These are phyloP conservation scores for Tenthredo mesomela DNA, from an alignment of 2,888 invertebrate species.

Conservation along the genomic window DNA sequence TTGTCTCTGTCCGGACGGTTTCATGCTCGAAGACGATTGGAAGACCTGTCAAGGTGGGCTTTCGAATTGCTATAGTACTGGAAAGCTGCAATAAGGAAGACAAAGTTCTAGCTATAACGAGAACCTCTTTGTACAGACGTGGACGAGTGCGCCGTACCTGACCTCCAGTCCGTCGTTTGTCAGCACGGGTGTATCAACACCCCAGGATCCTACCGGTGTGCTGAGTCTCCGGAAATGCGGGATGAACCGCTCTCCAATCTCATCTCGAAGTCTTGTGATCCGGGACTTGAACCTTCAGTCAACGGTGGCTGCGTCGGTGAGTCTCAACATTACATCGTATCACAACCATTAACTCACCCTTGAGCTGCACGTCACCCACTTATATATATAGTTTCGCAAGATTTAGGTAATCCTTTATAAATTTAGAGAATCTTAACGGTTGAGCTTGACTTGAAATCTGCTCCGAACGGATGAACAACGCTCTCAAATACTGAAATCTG, in stretches of 20 bases:
- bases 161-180: slow-evolving; percentile 74
- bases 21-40: slow-evolving; percentile 75
- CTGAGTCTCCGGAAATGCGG: slow-evolving; percentile 67
- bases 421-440: background rate
- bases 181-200: slow-evolving; percentile 79
- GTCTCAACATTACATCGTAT: slow-evolving; percentile 54
- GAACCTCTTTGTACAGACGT: slow-evolving; percentile 78
- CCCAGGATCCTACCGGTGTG: slow-evolving; percentile 79
- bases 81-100: slow-evolving; percentile 73
- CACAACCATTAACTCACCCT: background rate
- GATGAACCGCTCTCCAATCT: slow-evolving; percentile 66
- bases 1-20: slow-evolving; percentile 75
- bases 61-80: slow-evolving; percentile 60
- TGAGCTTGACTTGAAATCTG: background rate
- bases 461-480: background rate
- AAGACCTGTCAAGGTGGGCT: slow-evolving; percentile 75
- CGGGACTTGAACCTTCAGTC: slow-evolving; percentile 68
- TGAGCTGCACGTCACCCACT: background rate
- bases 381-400: background rate
- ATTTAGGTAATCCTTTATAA: background rate
- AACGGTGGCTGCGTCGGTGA: slow-evolving; percentile 71
- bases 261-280: slow-evolving; percentile 64
- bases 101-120: slow-evolving; percentile 64
- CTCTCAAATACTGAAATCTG: background rate
- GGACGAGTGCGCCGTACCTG: slow-evolving; percentile 82